These are phyloP conservation scores for Ephialtes manifestator DNA, from an alignment of 2,888 invertebrate species.

Conservation along the genomic window DNA sequence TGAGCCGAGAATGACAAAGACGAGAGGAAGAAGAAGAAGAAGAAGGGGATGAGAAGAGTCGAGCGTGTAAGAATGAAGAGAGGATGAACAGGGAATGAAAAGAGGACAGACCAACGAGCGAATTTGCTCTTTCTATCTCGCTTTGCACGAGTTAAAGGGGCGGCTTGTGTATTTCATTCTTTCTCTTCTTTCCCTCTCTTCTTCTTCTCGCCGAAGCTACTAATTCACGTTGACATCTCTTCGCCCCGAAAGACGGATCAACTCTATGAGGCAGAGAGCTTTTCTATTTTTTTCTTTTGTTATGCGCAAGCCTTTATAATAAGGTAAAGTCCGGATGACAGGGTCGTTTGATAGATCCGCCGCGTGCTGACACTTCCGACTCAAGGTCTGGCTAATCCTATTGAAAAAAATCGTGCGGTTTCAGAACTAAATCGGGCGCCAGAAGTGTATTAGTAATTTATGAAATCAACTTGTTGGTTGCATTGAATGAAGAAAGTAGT, in stretches of 20 bases:
- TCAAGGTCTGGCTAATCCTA: neutral
- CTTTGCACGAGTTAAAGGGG: neutral
- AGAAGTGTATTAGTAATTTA: too few relatives aligned
- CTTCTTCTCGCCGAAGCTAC: constrained; percentile 71
- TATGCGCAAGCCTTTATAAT: neutral
- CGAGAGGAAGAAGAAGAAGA: constrained; percentile 23
- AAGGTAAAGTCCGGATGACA: neutral
- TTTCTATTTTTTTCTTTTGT: neutral
- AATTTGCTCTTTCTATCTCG: neutral
- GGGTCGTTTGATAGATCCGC: neutral
- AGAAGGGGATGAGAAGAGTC: constrained; percentile 15
- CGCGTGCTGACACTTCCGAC: neutral
- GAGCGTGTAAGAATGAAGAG: constrained; percentile 51
- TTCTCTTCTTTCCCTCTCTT: constrained; percentile 60
- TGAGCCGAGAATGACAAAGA: constrained; percentile 20
- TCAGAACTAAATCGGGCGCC: too few relatives aligned
- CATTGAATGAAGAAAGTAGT: too few relatives aligned
- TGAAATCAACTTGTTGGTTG: too few relatives aligned
- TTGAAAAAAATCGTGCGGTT: too few relatives aligned
- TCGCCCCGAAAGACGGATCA: constrained; percentile 69
- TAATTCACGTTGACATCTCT: constrained; percentile 80
- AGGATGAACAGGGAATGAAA: constrained; percentile 59
- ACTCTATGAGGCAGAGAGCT: constrained; percentile 4
- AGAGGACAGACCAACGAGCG: constrained; percentile 63
- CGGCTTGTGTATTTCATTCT: constrained; percentile 40